phyloP scores from a whole-genome alignment of 1,140 invertebrate genomes.

The Acyrthosiphon pisum region DNA sequence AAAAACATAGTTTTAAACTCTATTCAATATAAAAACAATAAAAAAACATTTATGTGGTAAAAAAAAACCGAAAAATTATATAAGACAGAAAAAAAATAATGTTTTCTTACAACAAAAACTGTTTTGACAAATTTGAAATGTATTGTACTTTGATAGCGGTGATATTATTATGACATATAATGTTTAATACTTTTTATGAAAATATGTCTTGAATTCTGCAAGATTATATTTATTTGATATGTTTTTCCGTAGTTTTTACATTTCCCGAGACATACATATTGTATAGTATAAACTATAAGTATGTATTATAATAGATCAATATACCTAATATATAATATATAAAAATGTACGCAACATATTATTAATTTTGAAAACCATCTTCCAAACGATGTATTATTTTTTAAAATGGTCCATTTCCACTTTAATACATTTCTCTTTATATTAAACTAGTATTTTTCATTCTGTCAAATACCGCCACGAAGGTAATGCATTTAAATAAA shows the following conservation, averaged over 20 bases:
- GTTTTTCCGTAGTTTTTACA: not conserved
- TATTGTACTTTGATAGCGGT: not conserved
- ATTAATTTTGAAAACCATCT: not conserved
- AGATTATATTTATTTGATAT: not conserved
- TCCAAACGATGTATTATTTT: not conserved
- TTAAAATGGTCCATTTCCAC: not conserved
- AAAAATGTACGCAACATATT: not conserved
- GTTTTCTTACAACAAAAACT: not conserved
- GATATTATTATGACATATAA: too few relatives aligned
- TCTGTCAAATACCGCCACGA: not conserved
- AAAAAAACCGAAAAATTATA: not conserved
- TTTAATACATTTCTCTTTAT: not conserved
- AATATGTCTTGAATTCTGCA: not conserved
- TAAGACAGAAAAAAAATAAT: not conserved
- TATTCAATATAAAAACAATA: not conserved
- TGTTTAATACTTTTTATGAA: not conserved
- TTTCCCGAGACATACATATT: not conserved
- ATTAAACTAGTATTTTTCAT: slow-evolving; percentile 12
- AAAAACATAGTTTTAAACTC: not conserved
- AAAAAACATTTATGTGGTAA: not conserved
- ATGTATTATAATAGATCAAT: too few relatives aligned
- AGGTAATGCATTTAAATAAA: slow-evolving; percentile 24
- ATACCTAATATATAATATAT: not conserved
- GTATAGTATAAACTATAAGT: not conserved
- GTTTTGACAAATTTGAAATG: not conserved